Evolutionary conservation across 2,113 vertebrate species (phyloP).

Genomic region (Sterna hirundo): DNA sequence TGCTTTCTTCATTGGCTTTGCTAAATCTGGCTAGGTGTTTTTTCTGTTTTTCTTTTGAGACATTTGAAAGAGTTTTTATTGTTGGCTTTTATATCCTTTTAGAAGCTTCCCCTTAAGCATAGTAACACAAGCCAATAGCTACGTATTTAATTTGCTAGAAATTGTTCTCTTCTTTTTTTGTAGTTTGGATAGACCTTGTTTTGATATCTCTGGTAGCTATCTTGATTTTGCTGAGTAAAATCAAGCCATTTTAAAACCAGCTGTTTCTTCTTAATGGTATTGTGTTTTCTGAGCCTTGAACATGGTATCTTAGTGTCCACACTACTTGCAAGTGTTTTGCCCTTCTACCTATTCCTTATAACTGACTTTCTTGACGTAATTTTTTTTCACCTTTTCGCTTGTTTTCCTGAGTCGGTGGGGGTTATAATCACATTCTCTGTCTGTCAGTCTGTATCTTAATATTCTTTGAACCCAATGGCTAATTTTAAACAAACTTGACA

Average conservation of each 20-base stretch:
- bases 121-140: neutral
- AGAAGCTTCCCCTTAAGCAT: neutral
- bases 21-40: neutral
- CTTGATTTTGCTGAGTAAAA: neutral
- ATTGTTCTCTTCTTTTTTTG: neutral
- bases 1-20: neutral
- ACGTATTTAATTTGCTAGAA: neutral
- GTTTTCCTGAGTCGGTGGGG: neutral
- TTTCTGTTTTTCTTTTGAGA: neutral
- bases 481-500: neutral
- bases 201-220: neutral
- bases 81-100: neutral
- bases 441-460: neutral
- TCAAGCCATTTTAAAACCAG: neutral
- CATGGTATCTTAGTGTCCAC: neutral
- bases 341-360: neutral
- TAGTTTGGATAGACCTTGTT: neutral
- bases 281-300: neutral
- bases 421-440: neutral
- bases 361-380: neutral
- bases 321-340: neutral
- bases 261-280: neutral
- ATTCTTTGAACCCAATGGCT: neutral
- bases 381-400: neutral
- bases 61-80: neutral